phyloP scores from a whole-genome alignment of 2,113 vertebrate species.

The Centrocercus urophasianus region DNA sequence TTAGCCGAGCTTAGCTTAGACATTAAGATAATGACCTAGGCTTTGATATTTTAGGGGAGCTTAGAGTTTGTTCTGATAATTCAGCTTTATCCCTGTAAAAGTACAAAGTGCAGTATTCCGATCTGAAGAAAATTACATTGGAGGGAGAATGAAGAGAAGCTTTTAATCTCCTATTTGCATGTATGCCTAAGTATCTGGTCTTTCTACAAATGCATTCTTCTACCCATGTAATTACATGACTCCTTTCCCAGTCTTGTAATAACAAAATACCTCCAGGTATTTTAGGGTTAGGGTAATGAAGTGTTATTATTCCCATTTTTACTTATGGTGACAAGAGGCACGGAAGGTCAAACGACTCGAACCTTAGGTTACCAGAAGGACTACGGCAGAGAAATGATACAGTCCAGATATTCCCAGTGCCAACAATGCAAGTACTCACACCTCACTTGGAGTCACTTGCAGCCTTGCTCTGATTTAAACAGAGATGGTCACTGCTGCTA shows the following conservation, averaged over 20 bases:
- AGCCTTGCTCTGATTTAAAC: not conserved
- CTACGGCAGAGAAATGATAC: not conserved
- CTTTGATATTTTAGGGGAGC: conserved; percentile 31
- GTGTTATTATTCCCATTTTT: conserved; percentile 39
- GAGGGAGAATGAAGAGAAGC: conserved; percentile 33
- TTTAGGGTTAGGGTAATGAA: conserved; percentile 15
- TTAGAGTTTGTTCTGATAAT: conserved; percentile 39
- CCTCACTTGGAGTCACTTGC: not conserved
- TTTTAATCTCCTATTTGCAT: conserved; percentile 50
- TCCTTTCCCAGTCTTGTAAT: conserved; percentile 40
- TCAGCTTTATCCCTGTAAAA: conserved; percentile 42
- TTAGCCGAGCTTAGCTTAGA: conserved; percentile 24
- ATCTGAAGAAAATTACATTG: conserved; percentile 22
- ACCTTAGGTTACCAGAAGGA: not conserved
- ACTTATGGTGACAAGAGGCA: not conserved
- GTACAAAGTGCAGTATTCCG: conserved; percentile 12
- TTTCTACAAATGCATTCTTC: conserved; percentile 50
- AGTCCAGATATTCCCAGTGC: not conserved
- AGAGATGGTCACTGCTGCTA: not conserved
- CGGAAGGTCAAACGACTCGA: conserved; percentile 8
- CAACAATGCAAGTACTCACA: not conserved
- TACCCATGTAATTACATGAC: conserved; percentile 49
- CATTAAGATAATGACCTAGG: conserved; percentile 18
- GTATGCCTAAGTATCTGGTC: conserved; percentile 34
- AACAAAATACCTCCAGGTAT: conserved; percentile 26